These are phyloP conservation scores for Upupa epops DNA, from an alignment of 2,113 vertebrate species.

Conservation along the genomic window DNA sequence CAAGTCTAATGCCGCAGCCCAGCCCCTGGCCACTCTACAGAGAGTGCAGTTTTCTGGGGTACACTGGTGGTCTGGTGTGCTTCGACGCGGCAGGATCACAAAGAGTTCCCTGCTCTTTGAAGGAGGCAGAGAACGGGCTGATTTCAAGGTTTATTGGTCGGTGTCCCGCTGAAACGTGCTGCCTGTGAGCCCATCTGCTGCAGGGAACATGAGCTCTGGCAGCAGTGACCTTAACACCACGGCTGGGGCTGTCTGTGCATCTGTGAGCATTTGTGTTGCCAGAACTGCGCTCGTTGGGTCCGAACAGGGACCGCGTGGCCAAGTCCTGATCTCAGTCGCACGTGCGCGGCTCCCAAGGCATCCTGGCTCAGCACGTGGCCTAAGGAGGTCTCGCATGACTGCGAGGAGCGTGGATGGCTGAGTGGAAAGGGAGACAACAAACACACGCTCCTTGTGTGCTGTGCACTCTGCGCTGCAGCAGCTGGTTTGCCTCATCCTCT, in stretches of 20 bases:
- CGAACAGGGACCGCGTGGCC: not conserved
- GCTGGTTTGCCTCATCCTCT: slow-evolving; percentile 58
- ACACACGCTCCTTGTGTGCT: not conserved
- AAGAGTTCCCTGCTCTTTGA: not conserved
- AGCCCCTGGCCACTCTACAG: fast-evolving
- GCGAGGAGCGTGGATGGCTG: not conserved
- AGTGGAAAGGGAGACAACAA: not conserved
- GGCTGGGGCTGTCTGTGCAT: not conserved
- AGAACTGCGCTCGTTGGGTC: not conserved
- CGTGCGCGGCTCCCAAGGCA: slow-evolving; percentile 18
- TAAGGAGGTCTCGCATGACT: slow-evolving; percentile 11
- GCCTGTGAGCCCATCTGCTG: fast-evolving
- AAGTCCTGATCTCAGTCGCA: slow-evolving; percentile 41
- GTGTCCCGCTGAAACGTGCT: not conserved
- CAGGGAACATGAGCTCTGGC: fast-evolving
- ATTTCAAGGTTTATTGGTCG: not conserved
- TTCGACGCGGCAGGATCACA: not conserved
- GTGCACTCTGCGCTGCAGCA: slow-evolving; percentile 24
- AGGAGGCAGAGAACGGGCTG: not conserved
- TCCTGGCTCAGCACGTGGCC: not conserved
- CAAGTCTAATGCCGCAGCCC: fast-evolving
- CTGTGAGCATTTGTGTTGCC: not conserved
- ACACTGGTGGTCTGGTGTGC: not conserved
- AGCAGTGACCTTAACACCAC: fast-evolving
- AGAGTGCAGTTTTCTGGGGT: fast-evolving